Evolutionary conservation across 2,113 vertebrate genomes (phyloP), one percentile per base, ranked within the genome.

Genomic region (Myrmecophaga tridactyla): DNA sequence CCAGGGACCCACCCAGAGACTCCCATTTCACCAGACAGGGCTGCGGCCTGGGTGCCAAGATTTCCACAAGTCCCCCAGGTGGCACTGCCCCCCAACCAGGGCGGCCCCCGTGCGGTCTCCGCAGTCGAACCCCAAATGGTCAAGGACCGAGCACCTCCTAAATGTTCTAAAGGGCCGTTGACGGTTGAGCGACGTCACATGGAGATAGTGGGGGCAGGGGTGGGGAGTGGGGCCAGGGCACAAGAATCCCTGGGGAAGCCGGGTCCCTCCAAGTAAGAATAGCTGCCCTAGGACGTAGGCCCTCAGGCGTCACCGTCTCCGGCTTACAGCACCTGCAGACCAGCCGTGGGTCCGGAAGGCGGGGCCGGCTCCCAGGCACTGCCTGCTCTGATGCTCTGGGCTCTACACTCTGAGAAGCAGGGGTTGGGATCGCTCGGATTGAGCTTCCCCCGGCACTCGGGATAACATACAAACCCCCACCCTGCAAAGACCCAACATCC

Each of bases 141-240:
- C 69, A 10, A 53, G 0, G 85, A 13, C 69, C 31, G 0, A 0
- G 48, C 3, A 0, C 65, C n/a, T 87, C 53, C 0, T n/a, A 60
- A 7, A 62, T 46, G 53, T 18, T 62, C 5, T 17, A 12, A 3
- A 18, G n/a, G 29, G 69, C 60, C 21, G 36, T 7, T 1, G 41
- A 60, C 39, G 21, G 9, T 10, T 27, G 69, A n/a, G 53, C 53
- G 4, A 23, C 0, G 0, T 34, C 1, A 13, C 1, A 8, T 4
- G 39, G 34, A 75, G 53, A 75, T 2, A 7, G 14, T 0, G 0
- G 75, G 9, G 39, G 41, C 39, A 3, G 53, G 8, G 69, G 29
- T n/a, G n/a, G n/a, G n/a, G n/a, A n/a, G n/a, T n/a, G n/a, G n/a
- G n/a, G n/a, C n/a, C n/a, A 73, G 29, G 85, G 4, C 13, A 2